Conservation (phyloP, 2,113 vertebrate genomes). For the Leptodactylus fuscus region DNA sequence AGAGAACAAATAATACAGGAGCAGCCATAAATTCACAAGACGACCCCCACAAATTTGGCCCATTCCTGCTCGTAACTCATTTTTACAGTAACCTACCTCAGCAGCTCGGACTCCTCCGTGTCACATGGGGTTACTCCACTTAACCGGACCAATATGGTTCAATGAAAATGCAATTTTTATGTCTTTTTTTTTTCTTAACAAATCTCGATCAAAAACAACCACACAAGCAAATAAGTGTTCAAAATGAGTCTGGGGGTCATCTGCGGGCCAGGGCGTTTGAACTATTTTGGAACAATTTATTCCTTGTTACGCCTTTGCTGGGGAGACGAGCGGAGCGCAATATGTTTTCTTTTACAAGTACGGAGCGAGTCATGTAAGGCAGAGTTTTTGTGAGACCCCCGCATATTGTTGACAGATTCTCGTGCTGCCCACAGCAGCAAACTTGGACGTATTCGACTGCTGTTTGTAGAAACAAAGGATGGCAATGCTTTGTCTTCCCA, state of each 20-base stretch:
- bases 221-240: slow-evolving; percentile 34
- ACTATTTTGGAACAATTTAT: slow-evolving; percentile 56
- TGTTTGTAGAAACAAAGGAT: slow-evolving; percentile 59
- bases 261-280: slow-evolving; percentile 49
- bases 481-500: slow-evolving; percentile 66
- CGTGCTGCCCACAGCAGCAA: slow-evolving; percentile 50
- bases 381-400: slow-evolving; percentile 28
- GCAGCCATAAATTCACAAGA: background rate
- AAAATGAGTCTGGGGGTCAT: slow-evolving; percentile 55
- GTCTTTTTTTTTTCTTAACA: background rate
- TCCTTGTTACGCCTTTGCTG: slow-evolving; percentile 53
- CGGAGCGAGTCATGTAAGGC: slow-evolving; percentile 51
- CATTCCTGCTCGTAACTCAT: background rate
- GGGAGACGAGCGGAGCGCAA: slow-evolving; percentile 47
- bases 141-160: background rate
- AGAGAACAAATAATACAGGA: background rate
- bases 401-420: slow-evolving; percentile 62
- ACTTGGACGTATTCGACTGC: slow-evolving; percentile 37
- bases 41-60: background rate
- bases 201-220: slow-evolving; percentile 42
- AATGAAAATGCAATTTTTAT: slow-evolving; percentile 15
- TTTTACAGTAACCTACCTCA: background rate
- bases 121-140: background rate
- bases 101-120: background rate
- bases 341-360: slow-evolving; percentile 57